Evolutionary conservation across 2,113 vertebrate species (phyloP), one percentile per base, ranked within the genome.

Genomic region (Phodopus roborovskii): DNA sequence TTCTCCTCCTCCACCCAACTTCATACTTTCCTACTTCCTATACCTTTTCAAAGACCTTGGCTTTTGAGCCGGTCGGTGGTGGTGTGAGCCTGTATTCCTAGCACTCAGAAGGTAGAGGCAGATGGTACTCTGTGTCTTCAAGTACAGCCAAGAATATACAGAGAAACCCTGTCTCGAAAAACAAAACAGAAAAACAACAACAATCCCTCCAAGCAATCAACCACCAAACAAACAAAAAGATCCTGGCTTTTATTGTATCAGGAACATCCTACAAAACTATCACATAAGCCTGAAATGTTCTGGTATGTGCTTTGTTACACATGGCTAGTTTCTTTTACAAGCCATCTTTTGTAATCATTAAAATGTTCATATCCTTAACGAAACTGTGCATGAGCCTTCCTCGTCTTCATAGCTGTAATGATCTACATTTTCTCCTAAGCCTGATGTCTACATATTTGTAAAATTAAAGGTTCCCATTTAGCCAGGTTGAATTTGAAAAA

Each of bases 241-340:
- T 36, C 60, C 16, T 68, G 45, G 58, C 5, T 58, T 22, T 82
- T 97, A 5, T 88, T 74, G 77, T 20, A 45, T 92, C n/a, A 50
- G 79, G 48, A 92, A 78, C 75, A 94, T 91, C 48, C 56, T 64
- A 74, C 15, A 91, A 91, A 20, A 24, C 10, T 79, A 50, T 86
- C 88, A 56, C 70, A 22, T 48, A 33, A 70, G 75, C n/a, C 71
- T 95, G 45, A 24, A 94, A 96, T 83, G 70, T 75, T 94, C 92
- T 78, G 68, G 48, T 95, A 19, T 92, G 60, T 50, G 2, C 30
- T 73, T 87, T n/a, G 48, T 30, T 96, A 96, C 92, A 97, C 68
- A 45, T 84, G 90, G 75, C 33, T 86, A 97, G 74, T 70, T 95
- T 92, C 48, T 82, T 50, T 28, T 94, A 6, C 48, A 68, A 73